Evolutionary conservation across 2,797 vertebrate species (phyloP).

Genomic region (Peromyscus attwateri): DNA sequence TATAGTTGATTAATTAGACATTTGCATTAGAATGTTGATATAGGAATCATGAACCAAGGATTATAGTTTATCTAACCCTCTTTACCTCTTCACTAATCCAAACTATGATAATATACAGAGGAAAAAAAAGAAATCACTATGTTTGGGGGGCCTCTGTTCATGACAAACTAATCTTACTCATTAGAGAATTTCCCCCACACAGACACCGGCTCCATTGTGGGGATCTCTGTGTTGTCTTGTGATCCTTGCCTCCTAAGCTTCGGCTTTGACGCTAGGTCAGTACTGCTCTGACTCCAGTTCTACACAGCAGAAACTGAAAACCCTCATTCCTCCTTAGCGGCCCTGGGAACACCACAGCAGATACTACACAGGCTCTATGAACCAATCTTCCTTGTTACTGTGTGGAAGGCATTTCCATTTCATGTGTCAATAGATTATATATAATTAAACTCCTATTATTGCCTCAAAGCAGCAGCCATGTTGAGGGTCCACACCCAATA

Average conservation of each 20-base stretch:
- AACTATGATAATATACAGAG: neutral
- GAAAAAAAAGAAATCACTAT: neutral
- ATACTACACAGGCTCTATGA: neutral
- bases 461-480: neutral
- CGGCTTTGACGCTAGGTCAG: neutral
- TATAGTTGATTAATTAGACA: neutral
- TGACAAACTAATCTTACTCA: neutral
- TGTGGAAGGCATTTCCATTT: neutral
- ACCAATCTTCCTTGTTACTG: neutral
- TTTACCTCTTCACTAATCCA: neutral
- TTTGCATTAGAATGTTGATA: neutral
- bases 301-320: neutral
- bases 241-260: neutral
- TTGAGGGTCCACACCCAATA: neutral
- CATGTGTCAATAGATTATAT: neutral
- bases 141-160: neutral
- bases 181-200: neutral
- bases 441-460: neutral
- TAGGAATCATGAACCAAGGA: neutral
- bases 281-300: neutral
- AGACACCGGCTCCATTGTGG: neutral
- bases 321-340: neutral
- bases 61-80: neutral
- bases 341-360: neutral
- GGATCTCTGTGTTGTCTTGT: neutral